Percentiles rank a stretch among this genome's conserved stretches.
Conservation (phyloP, 2,113 vertebrate species). For the Eclectus roratus region DNA sequence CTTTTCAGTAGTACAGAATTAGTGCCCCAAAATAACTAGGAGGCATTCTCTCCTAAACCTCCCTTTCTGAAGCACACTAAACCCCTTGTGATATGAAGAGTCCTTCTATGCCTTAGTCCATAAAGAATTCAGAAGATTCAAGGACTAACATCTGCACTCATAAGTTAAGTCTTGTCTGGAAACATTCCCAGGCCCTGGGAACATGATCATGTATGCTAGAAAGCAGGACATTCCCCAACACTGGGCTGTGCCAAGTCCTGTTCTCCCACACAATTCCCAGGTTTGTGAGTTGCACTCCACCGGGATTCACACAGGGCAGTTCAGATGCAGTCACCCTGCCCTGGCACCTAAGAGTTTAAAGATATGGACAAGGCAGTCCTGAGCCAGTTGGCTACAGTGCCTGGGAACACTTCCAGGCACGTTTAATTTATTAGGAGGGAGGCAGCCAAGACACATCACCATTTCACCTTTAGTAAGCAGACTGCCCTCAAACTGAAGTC, state of each 20-base stretch:
- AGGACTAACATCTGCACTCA: neutral
- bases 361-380: neutral
- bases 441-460: neutral
- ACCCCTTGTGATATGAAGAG: neutral
- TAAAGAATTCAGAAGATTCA: neutral
- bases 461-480: neutral
- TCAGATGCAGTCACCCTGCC: neutral
- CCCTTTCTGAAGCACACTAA: neutral
- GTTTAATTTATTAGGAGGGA: neutral
- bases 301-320: fast-evolving
- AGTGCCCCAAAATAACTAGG: neutral
- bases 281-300: neutral
- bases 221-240: neutral
- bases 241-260: neutral
- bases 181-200: neutral
- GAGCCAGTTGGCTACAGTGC: neutral
- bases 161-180: neutral
- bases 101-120: neutral
- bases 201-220: neutral
- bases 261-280: conserved; percentile 23
- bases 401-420: neutral
- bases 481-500: neutral
- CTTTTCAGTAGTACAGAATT: neutral
- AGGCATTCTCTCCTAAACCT: neutral
- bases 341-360: neutral